A percentile compares a stretch with the other conserved stretches of the same genome.
phyloP scores from a whole-genome alignment of 2,113 vertebrate genomes.

The Procavia capensis region DNA sequence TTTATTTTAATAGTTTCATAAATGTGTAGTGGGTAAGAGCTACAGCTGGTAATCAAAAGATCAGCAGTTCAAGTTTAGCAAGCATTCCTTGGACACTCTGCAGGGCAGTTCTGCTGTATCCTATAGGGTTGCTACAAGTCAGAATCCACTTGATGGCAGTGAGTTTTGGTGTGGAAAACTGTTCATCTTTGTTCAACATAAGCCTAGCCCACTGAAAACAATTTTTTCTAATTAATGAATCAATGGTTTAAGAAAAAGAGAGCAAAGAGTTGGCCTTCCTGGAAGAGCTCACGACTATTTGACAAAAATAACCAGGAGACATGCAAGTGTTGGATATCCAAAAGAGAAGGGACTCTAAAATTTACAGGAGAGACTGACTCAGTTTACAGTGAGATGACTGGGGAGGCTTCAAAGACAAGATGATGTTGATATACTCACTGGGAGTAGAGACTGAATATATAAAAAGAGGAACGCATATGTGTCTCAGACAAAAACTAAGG shows the following conservation, averaged over 20 bases:
- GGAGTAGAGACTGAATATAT: background rate
- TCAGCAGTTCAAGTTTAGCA: too few relatives aligned
- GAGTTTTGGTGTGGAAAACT: too few relatives aligned
- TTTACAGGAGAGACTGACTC: background rate
- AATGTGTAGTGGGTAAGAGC: too few relatives aligned
- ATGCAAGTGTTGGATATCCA: background rate
- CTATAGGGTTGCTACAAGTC: too few relatives aligned
- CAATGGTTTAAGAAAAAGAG: background rate
- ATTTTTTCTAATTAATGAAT: background rate
- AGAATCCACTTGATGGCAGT: too few relatives aligned
- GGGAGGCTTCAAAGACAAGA: background rate
- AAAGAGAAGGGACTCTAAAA: background rate
- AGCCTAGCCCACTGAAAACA: background rate
- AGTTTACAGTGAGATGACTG: background rate
- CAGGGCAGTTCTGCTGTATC: too few relatives aligned
- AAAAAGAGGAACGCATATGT: background rate
- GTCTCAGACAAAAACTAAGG: background rate
- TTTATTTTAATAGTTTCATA: background rate
- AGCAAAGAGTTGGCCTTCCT: background rate
- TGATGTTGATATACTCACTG: background rate
- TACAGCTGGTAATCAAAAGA: too few relatives aligned
- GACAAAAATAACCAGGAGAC: background rate
- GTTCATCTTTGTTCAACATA: background rate
- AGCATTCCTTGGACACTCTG: too few relatives aligned
- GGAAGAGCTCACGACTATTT: background rate